These are phyloP conservation scores for Charanyca ferruginea DNA, from an alignment of 2,888 invertebrate genomes.

Conservation along the genomic window DNA sequence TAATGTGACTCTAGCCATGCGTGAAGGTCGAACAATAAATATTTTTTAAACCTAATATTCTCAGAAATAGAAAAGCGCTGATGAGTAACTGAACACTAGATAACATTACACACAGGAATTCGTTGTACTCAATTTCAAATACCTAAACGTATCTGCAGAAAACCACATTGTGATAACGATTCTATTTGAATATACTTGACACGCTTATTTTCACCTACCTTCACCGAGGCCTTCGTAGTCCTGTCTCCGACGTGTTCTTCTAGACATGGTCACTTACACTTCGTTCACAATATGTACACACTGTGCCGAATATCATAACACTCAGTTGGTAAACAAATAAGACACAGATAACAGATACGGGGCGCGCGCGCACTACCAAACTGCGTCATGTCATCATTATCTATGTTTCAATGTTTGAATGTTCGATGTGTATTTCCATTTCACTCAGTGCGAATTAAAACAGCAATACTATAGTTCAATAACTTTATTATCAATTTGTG, in stretches of 20 bases:
- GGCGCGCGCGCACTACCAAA: background rate
- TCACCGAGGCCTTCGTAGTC: conserved; percentile 70
- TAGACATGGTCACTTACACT: conserved; percentile 57
- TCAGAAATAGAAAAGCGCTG: too few species aligned
- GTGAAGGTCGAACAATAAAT: conserved; percentile 14
- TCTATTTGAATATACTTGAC: background rate
- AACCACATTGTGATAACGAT: conserved; percentile 23
- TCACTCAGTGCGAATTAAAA: conserved; percentile 45
- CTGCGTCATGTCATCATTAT: conserved; percentile 38
- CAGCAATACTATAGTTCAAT: conserved; percentile 4
- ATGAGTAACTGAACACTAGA: background rate
- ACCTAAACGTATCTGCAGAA: conserved; percentile 24
- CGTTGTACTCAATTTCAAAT: background rate
- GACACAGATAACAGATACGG: conserved; percentile 31
- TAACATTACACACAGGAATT: background rate
- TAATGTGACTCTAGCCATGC: conserved; percentile 9
- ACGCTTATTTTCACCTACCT: conserved; percentile 52
- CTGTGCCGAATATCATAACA: conserved; percentile 15
- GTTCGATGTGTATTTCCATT: conserved; percentile 43
- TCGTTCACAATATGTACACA: conserved; percentile 16
- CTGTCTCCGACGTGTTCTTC: conserved; percentile 46
- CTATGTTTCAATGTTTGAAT: conserved; percentile 6
- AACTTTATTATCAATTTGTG: conserved; percentile 39
- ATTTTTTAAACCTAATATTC: background rate
- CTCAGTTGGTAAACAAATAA: conserved; percentile 57